These are phyloP conservation scores for Brachionus sp. DNA, from an alignment of 1,140 invertebrate species.

Conservation along the genomic window DNA sequence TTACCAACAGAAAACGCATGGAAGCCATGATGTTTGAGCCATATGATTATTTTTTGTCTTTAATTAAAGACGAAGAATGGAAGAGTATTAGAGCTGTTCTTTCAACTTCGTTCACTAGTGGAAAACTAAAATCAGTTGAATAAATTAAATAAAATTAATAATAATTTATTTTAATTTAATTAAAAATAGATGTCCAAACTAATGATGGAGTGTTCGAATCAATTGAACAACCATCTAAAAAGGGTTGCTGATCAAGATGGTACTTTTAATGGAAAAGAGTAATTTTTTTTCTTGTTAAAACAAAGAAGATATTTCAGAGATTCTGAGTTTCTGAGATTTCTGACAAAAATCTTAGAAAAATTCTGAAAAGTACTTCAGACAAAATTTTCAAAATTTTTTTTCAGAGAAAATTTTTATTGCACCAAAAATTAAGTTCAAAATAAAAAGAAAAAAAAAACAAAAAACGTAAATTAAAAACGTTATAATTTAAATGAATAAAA, in stretches of 20 bases:
- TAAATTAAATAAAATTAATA: not conserved
- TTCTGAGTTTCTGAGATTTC: too few species aligned
- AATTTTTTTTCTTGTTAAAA: too few species aligned
- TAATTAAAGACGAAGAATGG: slow-evolving; percentile 43
- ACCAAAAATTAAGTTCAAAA: too few species aligned
- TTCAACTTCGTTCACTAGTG: slow-evolving; percentile 32
- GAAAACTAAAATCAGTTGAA: slow-evolving; percentile 41
- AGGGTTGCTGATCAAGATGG: not conserved
- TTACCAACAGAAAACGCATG: slow-evolving; percentile 4
- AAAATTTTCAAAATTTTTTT: too few species aligned
- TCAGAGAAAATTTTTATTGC: too few species aligned
- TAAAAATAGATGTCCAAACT: slow-evolving; percentile 17
- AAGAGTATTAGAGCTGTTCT: slow-evolving; percentile 33
- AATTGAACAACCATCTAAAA: not conserved
- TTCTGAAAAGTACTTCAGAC: too few species aligned
- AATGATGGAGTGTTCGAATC: slow-evolving; percentile 29
- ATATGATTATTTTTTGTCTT: slow-evolving; percentile 8
- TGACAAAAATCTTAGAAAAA: too few species aligned
- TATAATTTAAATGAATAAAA: too few species aligned
- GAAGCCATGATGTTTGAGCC: slow-evolving; percentile 25
- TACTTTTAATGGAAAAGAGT: not conserved
- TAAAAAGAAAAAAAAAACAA: too few species aligned
- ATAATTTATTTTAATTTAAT: not conserved
- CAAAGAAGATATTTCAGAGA: too few species aligned
- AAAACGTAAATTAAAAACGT: too few species aligned